Percentiles rank a stretch among this genome's conserved stretches.
phyloP scores from a whole-genome alignment of 2,113 vertebrate species.

The Rutilus rutilus region DNA sequence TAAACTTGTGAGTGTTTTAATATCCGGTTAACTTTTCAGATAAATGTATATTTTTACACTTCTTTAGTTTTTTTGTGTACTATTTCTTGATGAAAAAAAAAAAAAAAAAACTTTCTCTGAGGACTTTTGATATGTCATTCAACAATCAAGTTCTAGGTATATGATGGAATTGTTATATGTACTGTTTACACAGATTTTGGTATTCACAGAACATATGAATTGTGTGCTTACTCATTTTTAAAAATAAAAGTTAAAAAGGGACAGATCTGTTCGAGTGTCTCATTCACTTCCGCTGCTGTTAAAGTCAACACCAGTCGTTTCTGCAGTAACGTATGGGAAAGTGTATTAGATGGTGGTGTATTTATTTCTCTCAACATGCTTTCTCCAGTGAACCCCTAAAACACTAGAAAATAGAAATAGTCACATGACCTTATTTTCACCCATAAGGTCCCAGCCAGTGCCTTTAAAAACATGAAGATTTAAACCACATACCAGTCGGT shows the following conservation, averaged over 20 bases:
- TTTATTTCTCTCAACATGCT: neutral
- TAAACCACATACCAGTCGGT: too few relatives aligned
- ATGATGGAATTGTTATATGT: constrained; percentile 82
- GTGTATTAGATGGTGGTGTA: neutral
- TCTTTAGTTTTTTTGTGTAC: constrained; percentile 75
- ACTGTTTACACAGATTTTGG: constrained; percentile 80
- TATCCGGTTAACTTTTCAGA: constrained; percentile 78
- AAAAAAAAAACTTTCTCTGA: constrained; percentile 61
- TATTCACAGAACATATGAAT: constrained; percentile 78
- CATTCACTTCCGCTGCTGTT: neutral
- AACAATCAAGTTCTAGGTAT: constrained; percentile 80
- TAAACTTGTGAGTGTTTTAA: constrained; percentile 70
- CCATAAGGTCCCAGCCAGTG: too few relatives aligned
- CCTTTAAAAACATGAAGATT: too few relatives aligned
- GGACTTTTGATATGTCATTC: constrained; percentile 86
- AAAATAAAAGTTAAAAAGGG: constrained; percentile 82
- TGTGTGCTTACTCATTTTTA: constrained; percentile 85
- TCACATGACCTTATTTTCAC: too few relatives aligned
- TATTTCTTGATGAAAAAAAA: constrained; percentile 64
- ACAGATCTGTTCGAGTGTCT: constrained; percentile 27
- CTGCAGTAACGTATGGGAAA: neutral
- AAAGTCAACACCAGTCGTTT: neutral
- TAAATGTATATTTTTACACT: constrained; percentile 69
- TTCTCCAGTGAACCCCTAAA: neutral
- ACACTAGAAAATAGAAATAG: too few relatives aligned